A percentile compares a stretch with the other conserved stretches of the same genome.
Evolutionary conservation across 1,140 invertebrate genomes (phyloP).

Genomic region (Drosophila lowei): DNA sequence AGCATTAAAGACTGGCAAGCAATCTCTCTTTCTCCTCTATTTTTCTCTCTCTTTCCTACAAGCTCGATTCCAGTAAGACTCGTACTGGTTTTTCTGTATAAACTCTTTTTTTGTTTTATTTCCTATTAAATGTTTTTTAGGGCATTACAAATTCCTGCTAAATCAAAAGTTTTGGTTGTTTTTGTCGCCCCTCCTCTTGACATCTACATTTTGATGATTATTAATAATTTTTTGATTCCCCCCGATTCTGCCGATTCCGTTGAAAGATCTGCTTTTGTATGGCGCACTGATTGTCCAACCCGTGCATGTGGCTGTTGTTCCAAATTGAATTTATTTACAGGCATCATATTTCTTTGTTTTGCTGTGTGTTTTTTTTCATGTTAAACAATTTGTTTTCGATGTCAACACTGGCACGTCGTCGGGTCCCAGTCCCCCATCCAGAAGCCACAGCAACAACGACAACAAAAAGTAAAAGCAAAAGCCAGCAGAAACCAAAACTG

Average conservation of each 20-base stretch:
- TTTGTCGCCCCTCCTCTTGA: neutral
- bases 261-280: slow-evolving; percentile 8
- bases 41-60: no score
- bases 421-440: slow-evolving; percentile 22
- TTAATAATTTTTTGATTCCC: slow-evolving; percentile 27
- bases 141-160: neutral
- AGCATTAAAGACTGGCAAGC: no score
- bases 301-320: slow-evolving; percentile 32
- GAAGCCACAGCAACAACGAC: slow-evolving; percentile 20
- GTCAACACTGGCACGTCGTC: slow-evolving; percentile 62
- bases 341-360: slow-evolving; percentile 75
- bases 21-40: no score
- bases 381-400: slow-evolving; percentile 77
- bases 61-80: no score
- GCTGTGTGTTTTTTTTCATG: slow-evolving; percentile 57
- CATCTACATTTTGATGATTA: neutral
- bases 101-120: no score
- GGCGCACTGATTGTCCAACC: slow-evolving; percentile 25
- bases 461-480: slow-evolving; percentile 15
- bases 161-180: neutral
- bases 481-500: slow-evolving; percentile 17
- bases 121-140: neutral
- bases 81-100: no score
- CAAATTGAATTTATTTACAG: slow-evolving; percentile 79
- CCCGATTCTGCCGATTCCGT: neutral